Evolutionary conservation across 2,113 vertebrate species (phyloP).

Genomic region (Thermophis baileyi): DNA sequence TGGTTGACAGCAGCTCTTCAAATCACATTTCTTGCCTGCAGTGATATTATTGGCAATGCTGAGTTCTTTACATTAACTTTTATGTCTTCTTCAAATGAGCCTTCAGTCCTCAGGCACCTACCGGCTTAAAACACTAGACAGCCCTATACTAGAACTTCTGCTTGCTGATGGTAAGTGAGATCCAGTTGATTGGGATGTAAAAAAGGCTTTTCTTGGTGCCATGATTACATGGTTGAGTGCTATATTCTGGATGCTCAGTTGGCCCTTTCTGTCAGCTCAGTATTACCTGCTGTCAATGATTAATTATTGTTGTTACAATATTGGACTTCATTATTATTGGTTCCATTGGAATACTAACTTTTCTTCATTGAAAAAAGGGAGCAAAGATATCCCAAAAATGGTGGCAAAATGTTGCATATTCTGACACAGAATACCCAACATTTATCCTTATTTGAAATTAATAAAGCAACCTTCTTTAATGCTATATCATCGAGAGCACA

Average conservation of each 20-base stretch:
- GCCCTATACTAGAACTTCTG: neutral
- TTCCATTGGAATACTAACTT: neutral
- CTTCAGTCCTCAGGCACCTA: neutral
- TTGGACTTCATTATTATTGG: neutral
- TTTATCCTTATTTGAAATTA: neutral
- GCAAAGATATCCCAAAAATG: neutral
- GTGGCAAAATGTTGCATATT: neutral
- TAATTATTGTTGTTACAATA: neutral
- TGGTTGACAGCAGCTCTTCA: neutral
- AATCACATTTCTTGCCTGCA: neutral
- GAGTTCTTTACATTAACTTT: neutral
- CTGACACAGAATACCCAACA: neutral
- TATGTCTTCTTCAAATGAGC: neutral
- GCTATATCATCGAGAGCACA: neutral
- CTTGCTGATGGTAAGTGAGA: neutral
- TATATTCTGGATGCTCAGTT: neutral
- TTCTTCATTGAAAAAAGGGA: neutral
- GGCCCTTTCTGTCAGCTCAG: neutral
- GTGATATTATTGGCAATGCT: too few species aligned
- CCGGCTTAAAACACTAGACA: neutral
- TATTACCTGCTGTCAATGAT: neutral
- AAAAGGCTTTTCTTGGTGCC: neutral
- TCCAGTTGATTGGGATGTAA: neutral
- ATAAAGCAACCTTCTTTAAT: neutral
- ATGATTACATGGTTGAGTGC: neutral